Evolutionary conservation across 2,113 vertebrate genomes (phyloP), one percentile per base, ranked within the genome.

Genomic region (Gymnogyps californianus): DNA sequence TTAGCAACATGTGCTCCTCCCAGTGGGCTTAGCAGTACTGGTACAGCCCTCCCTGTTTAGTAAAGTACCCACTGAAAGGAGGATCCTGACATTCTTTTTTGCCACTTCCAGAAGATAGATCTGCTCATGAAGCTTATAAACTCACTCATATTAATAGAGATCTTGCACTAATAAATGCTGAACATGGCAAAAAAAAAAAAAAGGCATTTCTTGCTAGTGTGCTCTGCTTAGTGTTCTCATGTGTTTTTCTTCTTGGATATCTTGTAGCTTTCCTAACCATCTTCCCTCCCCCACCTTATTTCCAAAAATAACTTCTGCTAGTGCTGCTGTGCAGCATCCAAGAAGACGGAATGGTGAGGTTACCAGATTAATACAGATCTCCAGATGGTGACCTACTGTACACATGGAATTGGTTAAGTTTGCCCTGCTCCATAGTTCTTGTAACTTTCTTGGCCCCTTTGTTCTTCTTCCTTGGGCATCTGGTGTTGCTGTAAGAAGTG

Each of bases 331-430:
- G 90, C 82, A 91, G 93, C 64, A 70, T 91, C 67, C 66, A 90
- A 91, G 84, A 93, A 83, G 71, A 86, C 21, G 13, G 71, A 70
- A 67, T 77, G 87, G 87, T 69, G 90, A 90, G 71, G 71, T 92
- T 93, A 93, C 36, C 59, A 80, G 84, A 95, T 96, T 96, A 93
- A 83, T 96, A 81, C 58, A 88, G 42, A 77, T 90, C 49, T 96
- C 90, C 93, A 96, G 87, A 83, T 96, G 94, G 91, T 94, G 87
- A 95, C 91, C 91, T 94, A 34, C 58, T 85, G 79, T 74, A 81
- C 84, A 77, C 25, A 29, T 88, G 87, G 81, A 80, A 40, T 77
- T 94, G 78, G 66, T 96, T 95, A 94, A 47, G n/a, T 88, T 94
- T 90, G 54, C n/a, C 67, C 62, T 86, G n/a, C 62, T 86, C 90